A percentile compares a stretch with the other conserved stretches of the same genome.
Conservation (phyloP, 2,113 vertebrate species). For the Ahaetulla prasina region DNA sequence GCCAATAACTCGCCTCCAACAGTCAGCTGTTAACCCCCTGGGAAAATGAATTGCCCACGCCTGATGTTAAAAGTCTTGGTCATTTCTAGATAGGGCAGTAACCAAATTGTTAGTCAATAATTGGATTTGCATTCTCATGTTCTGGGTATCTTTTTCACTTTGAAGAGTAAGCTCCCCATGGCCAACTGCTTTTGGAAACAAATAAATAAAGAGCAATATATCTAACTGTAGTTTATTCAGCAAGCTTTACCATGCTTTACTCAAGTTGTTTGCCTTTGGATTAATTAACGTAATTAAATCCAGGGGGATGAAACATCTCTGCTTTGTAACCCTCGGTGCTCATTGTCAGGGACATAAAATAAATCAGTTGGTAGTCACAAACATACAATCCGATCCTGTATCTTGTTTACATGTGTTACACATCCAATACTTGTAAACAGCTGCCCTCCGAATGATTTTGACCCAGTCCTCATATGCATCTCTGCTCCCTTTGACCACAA, state of each 20-base stretch:
- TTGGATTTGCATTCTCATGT: neutral
- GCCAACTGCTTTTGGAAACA: neutral
- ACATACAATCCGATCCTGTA: neutral
- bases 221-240: neutral
- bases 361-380: neutral
- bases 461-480: neutral
- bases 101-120: neutral
- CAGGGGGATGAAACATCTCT: neutral
- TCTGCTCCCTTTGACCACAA: neutral
- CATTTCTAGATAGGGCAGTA: neutral
- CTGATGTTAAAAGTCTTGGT: neutral
- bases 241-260: neutral
- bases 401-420: neutral
- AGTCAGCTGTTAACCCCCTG: no score
- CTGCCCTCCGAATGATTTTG: neutral
- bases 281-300: neutral
- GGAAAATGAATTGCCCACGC: no score
- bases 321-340: neutral
- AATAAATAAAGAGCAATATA: neutral
- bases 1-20: no score
- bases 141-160: neutral
- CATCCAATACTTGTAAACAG: neutral
- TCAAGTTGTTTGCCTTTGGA: neutral
- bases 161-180: neutral
- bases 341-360: neutral